phyloP scores from a whole-genome alignment of 2,888 invertebrate species.

The Dendrolimus pini region DNA sequence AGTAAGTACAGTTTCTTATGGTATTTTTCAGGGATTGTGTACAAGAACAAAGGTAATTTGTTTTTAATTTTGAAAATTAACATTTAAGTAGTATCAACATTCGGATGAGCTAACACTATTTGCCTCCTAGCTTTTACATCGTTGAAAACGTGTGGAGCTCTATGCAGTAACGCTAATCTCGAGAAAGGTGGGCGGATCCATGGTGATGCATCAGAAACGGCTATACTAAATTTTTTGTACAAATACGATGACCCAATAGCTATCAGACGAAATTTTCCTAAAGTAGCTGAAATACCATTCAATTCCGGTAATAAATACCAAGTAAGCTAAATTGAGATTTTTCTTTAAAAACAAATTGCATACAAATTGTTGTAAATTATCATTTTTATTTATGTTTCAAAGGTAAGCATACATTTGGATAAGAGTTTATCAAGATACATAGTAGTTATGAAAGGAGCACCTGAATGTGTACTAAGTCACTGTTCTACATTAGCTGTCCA shows the following conservation, averaged over 20 bases:
- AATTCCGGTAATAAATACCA: conserved; percentile 97
- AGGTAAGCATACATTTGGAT: conserved; percentile 87
- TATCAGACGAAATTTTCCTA: conserved; percentile 86
- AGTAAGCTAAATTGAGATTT: conserved; percentile 30
- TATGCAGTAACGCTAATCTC: conserved; percentile 97
- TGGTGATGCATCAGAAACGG: conserved; percentile 96
- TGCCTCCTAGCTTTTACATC: conserved; percentile 79
- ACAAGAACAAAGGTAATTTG: conserved; percentile 34
- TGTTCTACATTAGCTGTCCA: conserved; percentile 88
- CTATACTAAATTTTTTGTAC: conserved; percentile 86
- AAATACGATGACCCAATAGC: conserved; percentile 82
- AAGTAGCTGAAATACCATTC: conserved; percentile 94
- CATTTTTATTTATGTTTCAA: conserved; percentile 1
- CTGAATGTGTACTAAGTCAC: conserved; percentile 92
- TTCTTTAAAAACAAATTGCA: neutral
- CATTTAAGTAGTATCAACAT: too few relatives aligned
- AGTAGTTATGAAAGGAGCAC: conserved; percentile 97
- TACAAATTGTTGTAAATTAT: neutral
- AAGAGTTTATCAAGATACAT: conserved; percentile 85
- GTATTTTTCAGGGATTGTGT: conserved; percentile 33
- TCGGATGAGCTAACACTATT: too few relatives aligned
- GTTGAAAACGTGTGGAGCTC: conserved; percentile 91
- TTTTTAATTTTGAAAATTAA: too few relatives aligned
- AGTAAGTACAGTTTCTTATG: conserved; percentile 5
- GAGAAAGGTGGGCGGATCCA: conserved; percentile 85